Evolutionary conservation across 2,113 vertebrate genomes (phyloP).

Genomic region (Nothobranchius kuhntae): DNA sequence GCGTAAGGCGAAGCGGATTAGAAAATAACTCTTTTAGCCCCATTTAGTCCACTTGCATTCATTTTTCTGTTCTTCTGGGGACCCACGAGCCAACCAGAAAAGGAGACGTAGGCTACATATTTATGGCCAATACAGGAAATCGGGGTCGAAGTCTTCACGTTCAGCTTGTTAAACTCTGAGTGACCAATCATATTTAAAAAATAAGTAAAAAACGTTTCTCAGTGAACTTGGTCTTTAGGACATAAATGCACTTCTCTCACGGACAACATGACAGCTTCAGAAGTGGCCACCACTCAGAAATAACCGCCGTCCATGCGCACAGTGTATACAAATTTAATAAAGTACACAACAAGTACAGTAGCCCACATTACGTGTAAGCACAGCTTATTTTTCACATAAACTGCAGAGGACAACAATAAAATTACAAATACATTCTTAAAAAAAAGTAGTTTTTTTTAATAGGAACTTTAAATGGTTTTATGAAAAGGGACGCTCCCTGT

Average conservation of each 20-base stretch:
- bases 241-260: constrained; percentile 49
- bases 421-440: constrained; percentile 99
- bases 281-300: constrained; percentile 87
- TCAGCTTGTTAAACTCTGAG: too few species aligned
- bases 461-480: constrained; percentile 90
- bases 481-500: constrained; percentile 87
- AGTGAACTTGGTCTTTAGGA: constrained; percentile 5
- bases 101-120: too few species aligned
- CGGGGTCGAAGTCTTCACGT: too few species aligned
- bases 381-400: constrained; percentile 98
- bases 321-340: constrained; percentile 99
- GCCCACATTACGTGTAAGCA: constrained; percentile 98
- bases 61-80: too few species aligned
- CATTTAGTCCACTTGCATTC: too few species aligned
- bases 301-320: constrained; percentile 92
- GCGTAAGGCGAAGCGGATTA: too few species aligned
- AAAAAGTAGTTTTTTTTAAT: constrained; percentile 71
- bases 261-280: constrained; percentile 87
- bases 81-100: too few species aligned
- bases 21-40: too few species aligned
- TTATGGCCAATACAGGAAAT: too few species aligned
- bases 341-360: constrained; percentile 94
- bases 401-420: constrained; percentile 96
- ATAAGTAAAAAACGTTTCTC: too few species aligned
- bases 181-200: too few species aligned